Conservation (phyloP, 2,888 invertebrate species). For the Mesorhabditis spiculigera region DNA sequence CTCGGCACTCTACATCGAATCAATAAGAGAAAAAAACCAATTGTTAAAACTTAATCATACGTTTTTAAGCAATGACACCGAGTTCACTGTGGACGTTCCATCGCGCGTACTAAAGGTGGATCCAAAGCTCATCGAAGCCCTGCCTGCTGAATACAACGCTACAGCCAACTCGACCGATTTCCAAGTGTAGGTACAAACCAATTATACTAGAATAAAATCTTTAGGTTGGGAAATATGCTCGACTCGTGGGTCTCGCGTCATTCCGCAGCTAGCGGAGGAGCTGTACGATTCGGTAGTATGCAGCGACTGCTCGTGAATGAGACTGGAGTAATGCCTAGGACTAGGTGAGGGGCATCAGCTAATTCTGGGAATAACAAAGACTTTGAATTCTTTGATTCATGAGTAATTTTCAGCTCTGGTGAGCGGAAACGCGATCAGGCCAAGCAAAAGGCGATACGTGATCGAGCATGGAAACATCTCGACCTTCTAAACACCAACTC, state of each 20-base stretch:
- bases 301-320: conserved; percentile 2
- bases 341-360: background rate
- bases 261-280: conserved; percentile 1
- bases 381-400: no score
- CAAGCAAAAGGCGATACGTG: conserved; percentile 24
- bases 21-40: background rate
- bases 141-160: background rate
- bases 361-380: background rate
- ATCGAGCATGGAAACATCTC: conserved; percentile 39
- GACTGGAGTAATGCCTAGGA: conserved; percentile 5
- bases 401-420: background rate
- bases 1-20: background rate
- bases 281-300: background rate
- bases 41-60: background rate
- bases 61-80: no score
- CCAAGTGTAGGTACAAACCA: background rate
- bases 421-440: conserved; percentile 16
- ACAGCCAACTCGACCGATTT: background rate
- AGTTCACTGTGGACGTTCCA: background rate
- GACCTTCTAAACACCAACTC: conserved; percentile 26
- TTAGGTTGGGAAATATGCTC: background rate
- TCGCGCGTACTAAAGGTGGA: background rate
- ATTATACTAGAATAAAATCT: background rate
- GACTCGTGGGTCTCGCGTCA: background rate
- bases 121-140: background rate